Evolutionary conservation across 2,888 invertebrate genomes (phyloP), one percentile per base, ranked within the genome.

Genomic region (Cerastis leucographa): DNA sequence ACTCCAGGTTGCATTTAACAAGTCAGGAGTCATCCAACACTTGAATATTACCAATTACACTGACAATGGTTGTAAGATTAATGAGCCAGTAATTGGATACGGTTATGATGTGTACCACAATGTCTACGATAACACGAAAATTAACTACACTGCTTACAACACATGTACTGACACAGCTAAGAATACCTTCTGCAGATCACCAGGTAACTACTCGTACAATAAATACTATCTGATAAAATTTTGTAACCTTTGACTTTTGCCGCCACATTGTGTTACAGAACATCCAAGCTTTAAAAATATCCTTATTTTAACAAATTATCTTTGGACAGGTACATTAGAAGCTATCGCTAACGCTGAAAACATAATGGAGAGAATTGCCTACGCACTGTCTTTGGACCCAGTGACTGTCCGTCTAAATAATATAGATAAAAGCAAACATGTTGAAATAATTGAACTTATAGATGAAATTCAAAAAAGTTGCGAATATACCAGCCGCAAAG

Each of bases 341-440:
- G 96, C 93, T 35, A 70, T 81, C 5, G 80, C 81, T n/a, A 67
- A 46, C 19, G 49, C n/a, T 11, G 86, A 86, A 69, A 44, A 7
- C 3, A 22, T 98, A 14, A 97, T 98, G 97, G 98, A 98, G 80
- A 97, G 97, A 83, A 97, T 97, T 81, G 95, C 97, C 0, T 94
- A 93, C 62, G 94, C 90, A 71, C 76, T 97, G 14, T 94, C 95
- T n/a, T 94, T 97, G 87, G 97, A 98, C 90, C 97, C 97, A 0
- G 42, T 97, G 12, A 93, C 97, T 75, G 97, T 98, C 0, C 94
- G 97, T 78, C 84, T 97, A 67, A 90, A 90, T 4, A 98, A 98
- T 87, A 94, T 97, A 62, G 89, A 93, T n/a, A 67, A 61, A 9
- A 51, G 2, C n/a, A 74, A 83, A n/a, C 83, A 84, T 9, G 78